Evolutionary conservation across 64 coral and sea anemone species (phyloP).

Genomic region (Anthopleura sola): DNA sequence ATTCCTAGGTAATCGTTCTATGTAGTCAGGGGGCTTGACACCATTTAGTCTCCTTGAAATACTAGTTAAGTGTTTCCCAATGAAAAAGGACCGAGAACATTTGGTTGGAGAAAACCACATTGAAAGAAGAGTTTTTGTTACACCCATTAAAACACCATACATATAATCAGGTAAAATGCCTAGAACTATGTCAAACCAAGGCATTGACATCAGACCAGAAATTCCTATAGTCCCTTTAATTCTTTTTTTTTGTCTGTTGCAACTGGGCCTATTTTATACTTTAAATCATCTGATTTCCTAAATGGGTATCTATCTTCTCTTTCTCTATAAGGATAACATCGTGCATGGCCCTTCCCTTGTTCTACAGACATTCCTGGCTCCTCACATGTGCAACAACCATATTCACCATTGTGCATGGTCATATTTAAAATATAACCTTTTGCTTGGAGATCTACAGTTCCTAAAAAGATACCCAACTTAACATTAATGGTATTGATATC

Average conservation of each 20-base stretch:
- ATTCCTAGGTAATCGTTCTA: neutral
- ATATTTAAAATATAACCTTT: conserved; percentile 41
- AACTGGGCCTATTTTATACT: neutral
- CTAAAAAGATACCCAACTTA: conserved; percentile 32
- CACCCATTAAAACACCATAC: conserved; percentile 50
- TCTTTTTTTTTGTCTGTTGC: conserved; percentile 8
- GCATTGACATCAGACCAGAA: conserved; percentile 22
- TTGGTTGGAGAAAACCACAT: conserved; percentile 43
- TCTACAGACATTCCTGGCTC: conserved; percentile 35
- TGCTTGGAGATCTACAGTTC: conserved; percentile 20
- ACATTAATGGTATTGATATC: neutral
- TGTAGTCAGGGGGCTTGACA: neutral
- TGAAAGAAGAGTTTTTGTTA: conserved; percentile 24
- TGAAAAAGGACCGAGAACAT: neutral
- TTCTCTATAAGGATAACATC: conserved; percentile 53
- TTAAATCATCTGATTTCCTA: conserved; percentile 1
- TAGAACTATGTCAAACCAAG: conserved; percentile 46
- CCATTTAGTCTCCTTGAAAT: neutral
- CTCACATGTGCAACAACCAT: conserved; percentile 44
- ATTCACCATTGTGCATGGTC: conserved; percentile 47
- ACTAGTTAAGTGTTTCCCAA: neutral
- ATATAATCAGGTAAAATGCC: conserved; percentile 63
- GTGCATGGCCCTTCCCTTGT: conserved; percentile 43
- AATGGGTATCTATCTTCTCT: neutral
- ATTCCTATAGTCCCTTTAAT: conserved; percentile 22